Evolutionary conservation across 2,113 vertebrate genomes (phyloP), one percentile per base, ranked within the genome.

Genomic region (Gopherus flavomarginatus): DNA sequence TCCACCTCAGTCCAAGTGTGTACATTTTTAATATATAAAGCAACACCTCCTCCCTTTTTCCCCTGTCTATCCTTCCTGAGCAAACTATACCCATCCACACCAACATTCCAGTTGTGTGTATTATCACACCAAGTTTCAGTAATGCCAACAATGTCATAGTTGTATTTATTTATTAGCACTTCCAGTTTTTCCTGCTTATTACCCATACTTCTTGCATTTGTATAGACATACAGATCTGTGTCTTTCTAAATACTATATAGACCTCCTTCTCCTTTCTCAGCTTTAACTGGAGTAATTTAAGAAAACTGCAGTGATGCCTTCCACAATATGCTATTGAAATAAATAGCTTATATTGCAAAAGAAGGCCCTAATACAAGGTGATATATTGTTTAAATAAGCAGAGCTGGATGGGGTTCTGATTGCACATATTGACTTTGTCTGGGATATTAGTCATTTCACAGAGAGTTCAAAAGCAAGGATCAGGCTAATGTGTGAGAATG

Each of bases 151-250:
- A 42, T 42, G 42, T 42, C 4, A 4, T 42, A 42, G 42, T 42
- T 42, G 42, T 42, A 42, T 42, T 42, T 42, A 42, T 42, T 42
- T 42, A 42, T 42, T 42, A 42, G 42, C 42, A 42, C 5, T 42
- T 42, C 42, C 42, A 42, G 42, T 42, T 42, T 4, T 42, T 42
- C 42, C 42, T 42, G 42, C 42, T 42, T 42, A 42, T 42, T 42
- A 42, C 42, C 42, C 42, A 42, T 42, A 42, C 42, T 42, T 42
- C 42, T 42, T 42, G 42, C 42, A 42, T 42, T 42, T 42, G 42
- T 42, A 42, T 42, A 42, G 42, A 42, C 42, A 1, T 3, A 81
- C 8, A 1, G 0, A 0, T 77, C 84, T 22, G 49, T 1, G 0
- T 62, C 82, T 92, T 81, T 84, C 42, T 69, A 49, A 96, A 92